Evolutionary conservation across 2,113 vertebrate genomes (phyloP).

Genomic region (Neotragus moschatus): DNA sequence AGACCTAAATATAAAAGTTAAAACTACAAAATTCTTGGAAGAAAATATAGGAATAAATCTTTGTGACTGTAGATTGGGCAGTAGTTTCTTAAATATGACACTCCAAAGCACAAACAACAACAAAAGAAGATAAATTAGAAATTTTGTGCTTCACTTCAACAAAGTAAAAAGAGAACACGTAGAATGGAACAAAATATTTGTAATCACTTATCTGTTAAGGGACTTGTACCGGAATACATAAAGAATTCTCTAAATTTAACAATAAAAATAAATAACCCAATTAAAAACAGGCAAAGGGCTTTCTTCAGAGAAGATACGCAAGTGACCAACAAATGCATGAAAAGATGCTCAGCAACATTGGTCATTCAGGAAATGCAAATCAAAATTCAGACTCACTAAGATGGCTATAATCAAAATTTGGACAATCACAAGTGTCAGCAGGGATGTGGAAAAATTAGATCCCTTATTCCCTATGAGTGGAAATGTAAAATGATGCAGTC

Average conservation of each 20-base stretch:
- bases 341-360: neutral
- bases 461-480: neutral
- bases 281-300: neutral
- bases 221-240: neutral
- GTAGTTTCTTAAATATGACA: neutral
- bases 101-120: neutral
- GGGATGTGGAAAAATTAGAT: neutral
- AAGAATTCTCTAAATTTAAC: conserved; percentile 1
- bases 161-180: neutral
- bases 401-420: neutral
- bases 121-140: conserved; percentile 3
- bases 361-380: neutral
- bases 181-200: neutral
- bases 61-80: neutral
- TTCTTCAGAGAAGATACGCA: neutral
- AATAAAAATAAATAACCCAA: neutral
- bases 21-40: neutral
- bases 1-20: neutral
- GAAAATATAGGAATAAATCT: neutral
- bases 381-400: neutral
- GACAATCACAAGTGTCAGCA: neutral
- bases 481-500: neutral
- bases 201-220: neutral
- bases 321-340: neutral
- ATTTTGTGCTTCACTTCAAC: neutral